Evolutionary conservation across 2,113 vertebrate species (phyloP), one percentile per base, ranked within the genome.

Genomic region (Oophaga pumilio): DNA sequence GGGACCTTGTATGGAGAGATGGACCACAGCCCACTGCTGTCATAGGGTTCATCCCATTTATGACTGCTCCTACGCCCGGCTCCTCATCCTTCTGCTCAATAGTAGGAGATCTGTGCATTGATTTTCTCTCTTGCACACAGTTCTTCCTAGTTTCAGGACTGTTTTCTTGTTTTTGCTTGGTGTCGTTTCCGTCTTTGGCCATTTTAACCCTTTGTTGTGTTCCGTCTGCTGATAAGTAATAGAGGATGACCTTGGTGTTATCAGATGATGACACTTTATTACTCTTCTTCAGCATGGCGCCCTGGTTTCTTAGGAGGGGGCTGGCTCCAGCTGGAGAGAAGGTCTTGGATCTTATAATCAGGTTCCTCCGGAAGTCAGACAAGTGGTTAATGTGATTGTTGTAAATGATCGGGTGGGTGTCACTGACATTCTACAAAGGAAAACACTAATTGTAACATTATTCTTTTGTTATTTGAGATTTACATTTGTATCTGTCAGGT

Each of bases 361-460:
- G 76, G 77, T 49, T 26, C 43, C 57, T 28, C 17, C 59, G 7
- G 80, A 69, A 33, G 84, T 87, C 6, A 2, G 64, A 85, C 17
- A 89, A 87, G 89, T 76, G 91, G 69, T 81, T 89, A 76, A 66
- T 17, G 64, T 88, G 64, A n/a, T 2, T 52, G 78, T 74, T 73
- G 20, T 92, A 92, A 86, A 90, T 80, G 56, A 92, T 66, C 17
- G 92, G 93, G 71, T 90, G 90, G 88, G 90, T 87, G n/a, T 90
- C 86, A 82, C 79, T 90, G 81, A 89, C 82, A 84, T 85, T 90
- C 94, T 94, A 85, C 84, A 86, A 84, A 82, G 49, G 33, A 52
- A 89, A 87, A 90, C 14, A 71, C 15, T 20, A 4, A 62, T 20
- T 60, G 18, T 53, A 57, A 43, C 18, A 43, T 43, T 18, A 73